Evolutionary conservation across 2,888 invertebrate genomes (phyloP).

Genomic region (Fragum sueziense): DNA sequence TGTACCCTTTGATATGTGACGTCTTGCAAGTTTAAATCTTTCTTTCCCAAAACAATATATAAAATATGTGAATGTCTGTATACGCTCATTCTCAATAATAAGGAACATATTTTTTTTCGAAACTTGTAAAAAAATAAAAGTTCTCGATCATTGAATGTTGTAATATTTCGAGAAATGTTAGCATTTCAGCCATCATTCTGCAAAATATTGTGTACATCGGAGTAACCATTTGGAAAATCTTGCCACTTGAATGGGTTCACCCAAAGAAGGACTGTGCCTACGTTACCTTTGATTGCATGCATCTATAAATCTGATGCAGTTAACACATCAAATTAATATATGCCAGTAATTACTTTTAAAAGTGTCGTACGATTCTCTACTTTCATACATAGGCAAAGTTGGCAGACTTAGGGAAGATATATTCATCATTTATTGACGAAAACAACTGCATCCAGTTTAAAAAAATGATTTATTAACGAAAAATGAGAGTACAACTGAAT

Average conservation of each 20-base stretch:
- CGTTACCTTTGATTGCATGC: neutral
- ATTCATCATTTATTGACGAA: neutral
- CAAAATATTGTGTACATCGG: neutral
- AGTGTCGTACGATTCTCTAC: neutral
- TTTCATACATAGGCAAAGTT: neutral
- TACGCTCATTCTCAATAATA: slow-evolving; percentile 1
- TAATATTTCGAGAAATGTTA: neutral
- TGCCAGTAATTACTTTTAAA: neutral
- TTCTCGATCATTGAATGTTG: no score
- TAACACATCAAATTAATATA: neutral
- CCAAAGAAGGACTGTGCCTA: neutral
- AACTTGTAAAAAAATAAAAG: no score
- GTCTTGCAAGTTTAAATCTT: no score
- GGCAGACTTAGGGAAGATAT: no score
- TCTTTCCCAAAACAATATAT: no score
- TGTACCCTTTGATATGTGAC: no score
- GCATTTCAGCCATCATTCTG: neutral
- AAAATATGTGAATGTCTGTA: no score
- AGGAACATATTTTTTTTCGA: no score
- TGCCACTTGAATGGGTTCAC: neutral
- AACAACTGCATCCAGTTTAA: no score
- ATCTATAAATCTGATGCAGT: neutral
- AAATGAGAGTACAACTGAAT: neutral
- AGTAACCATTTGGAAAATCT: neutral
- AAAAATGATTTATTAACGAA: neutral